These are phyloP conservation scores for Adelges cooleyi DNA, from an alignment of 1,140 invertebrate genomes.

Conservation along the genomic window DNA sequence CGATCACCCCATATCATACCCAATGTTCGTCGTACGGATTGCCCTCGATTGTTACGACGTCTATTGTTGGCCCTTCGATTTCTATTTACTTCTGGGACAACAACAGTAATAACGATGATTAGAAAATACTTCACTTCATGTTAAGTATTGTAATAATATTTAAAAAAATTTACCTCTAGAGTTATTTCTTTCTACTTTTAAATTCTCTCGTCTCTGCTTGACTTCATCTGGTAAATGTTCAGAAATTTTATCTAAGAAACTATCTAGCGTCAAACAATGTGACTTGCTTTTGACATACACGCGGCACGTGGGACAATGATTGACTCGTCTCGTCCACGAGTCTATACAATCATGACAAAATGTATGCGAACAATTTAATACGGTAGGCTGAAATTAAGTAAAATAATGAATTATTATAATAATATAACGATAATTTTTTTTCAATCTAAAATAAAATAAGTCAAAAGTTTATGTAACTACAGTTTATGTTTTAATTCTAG, in stretches of 20 bases:
- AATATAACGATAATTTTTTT: background rate
- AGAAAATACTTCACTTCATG: background rate
- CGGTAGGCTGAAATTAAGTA: background rate
- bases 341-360: conserved; percentile 20
- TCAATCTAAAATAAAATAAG: too few species aligned
- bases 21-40: background rate
- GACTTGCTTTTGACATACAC: conserved; percentile 8
- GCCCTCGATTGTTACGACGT: background rate
- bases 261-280: conserved; percentile 13
- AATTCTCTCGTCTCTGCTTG: background rate
- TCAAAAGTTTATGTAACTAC: too few species aligned
- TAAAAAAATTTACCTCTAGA: background rate
- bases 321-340: conserved; percentile 9
- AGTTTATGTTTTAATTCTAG: too few species aligned
- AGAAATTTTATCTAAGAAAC: conserved; percentile 12
- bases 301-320: conserved; percentile 10
- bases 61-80: background rate
- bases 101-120: background rate
- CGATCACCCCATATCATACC: background rate
- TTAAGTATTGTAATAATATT: background rate
- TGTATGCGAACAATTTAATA: conserved; percentile 21
- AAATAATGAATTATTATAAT: background rate
- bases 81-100: background rate
- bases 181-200: background rate
- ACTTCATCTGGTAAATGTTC: conserved; percentile 3